These are phyloP conservation scores for Aleiodes sp. DNA, from an alignment of 1,140 invertebrate species.

Conservation along the genomic window DNA sequence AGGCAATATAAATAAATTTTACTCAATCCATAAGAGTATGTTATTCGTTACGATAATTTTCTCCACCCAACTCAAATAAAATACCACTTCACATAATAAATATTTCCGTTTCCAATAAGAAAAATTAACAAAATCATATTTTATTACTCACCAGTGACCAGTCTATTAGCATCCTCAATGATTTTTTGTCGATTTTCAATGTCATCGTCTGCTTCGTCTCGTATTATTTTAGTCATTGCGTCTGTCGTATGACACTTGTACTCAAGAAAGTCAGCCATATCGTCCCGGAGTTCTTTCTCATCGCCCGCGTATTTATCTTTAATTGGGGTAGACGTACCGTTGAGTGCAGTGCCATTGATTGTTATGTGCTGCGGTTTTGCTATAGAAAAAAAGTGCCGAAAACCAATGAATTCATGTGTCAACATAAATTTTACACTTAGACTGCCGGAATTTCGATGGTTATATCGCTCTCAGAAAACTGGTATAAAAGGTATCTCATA, in stretches of 20 bases:
- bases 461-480: too few species aligned
- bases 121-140: background rate
- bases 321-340: conserved; percentile 65
- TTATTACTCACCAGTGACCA: conserved; percentile 62
- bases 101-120: conserved; percentile 25
- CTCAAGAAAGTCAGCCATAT: conserved; percentile 63
- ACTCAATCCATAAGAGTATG: background rate
- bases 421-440: conserved; percentile 19
- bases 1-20: background rate
- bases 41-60: background rate
- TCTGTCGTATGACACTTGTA: conserved; percentile 59
- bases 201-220: conserved; percentile 56
- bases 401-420: conserved; percentile 19
- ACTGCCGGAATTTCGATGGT: background rate
- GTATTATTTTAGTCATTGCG: conserved; percentile 58
- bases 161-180: conserved; percentile 60
- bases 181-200: conserved; percentile 60
- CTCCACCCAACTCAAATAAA: background rate
- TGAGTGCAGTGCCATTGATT: conserved; percentile 64
- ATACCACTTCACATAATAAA: background rate
- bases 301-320: conserved; percentile 66
- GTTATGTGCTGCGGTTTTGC: conserved; percentile 64
- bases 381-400: conserved; percentile 60
- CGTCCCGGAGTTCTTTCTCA: conserved; percentile 63
- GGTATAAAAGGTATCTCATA: too few species aligned